These are phyloP conservation scores for Dryomyza anilis DNA, from an alignment of 2,888 invertebrate genomes.

Conservation along the genomic window DNA sequence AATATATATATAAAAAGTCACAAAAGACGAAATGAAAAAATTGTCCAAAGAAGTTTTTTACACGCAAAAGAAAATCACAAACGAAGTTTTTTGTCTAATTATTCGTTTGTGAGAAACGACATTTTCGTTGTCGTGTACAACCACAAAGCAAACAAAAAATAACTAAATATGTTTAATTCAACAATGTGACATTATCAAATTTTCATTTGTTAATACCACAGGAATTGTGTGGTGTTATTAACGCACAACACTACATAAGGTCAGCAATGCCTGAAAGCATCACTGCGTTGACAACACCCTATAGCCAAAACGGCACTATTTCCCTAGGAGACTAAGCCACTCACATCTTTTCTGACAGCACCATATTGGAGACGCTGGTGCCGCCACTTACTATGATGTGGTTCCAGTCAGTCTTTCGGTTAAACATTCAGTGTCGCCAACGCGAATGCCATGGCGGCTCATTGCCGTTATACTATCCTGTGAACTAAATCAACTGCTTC, in stretches of 20 bases:
- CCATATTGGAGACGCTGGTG: background rate
- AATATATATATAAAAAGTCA: no score
- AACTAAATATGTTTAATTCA: no score
- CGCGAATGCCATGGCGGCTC: background rate
- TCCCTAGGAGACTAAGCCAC: background rate
- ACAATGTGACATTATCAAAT: no score
- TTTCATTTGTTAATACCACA: no score
- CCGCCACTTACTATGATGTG: background rate
- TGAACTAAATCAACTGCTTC: background rate
- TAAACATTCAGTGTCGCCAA: background rate
- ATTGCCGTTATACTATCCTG: background rate
- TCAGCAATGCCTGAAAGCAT: background rate
- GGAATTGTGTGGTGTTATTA: background rate
- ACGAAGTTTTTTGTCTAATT: no score
- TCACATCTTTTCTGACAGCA: no score
- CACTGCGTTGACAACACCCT: background rate
- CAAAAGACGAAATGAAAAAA: no score
- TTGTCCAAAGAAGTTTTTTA: no score
- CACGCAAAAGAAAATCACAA: no score
- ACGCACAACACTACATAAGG: background rate
- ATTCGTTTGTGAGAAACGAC: no score
- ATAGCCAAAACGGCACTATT: background rate
- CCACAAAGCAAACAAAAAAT: no score
- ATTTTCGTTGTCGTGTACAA: no score
- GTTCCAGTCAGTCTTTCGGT: constrained; percentile 1